phyloP scores from a whole-genome alignment of 2,888 invertebrate species.

The Scaptomyza reducta region DNA sequence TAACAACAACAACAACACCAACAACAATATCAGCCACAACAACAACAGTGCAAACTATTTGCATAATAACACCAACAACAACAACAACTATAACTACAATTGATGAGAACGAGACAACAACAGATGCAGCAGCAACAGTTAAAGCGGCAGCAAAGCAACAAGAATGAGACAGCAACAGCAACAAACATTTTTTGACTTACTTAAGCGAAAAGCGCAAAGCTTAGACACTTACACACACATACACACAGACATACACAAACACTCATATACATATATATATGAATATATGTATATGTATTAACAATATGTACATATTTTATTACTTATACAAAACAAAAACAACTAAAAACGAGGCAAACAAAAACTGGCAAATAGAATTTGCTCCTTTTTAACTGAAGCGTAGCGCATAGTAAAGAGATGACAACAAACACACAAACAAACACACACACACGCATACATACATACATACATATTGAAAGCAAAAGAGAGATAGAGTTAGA shows the following conservation, averaged over 20 bases:
- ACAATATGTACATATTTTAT: slow-evolving; percentile 76
- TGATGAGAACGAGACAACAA: slow-evolving; percentile 50
- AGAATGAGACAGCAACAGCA: slow-evolving; percentile 54
- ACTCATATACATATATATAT: not conserved
- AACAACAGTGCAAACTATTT: slow-evolving; percentile 37
- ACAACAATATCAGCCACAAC: slow-evolving; percentile 44
- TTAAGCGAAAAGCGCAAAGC: slow-evolving; percentile 60
- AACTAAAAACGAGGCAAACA: slow-evolving; percentile 72
- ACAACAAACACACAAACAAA: slow-evolving; percentile 4
- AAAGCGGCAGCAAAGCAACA: slow-evolving; percentile 18
- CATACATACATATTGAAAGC: slow-evolving; percentile 27
- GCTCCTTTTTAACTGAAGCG: slow-evolving; percentile 50
- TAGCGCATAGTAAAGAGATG: slow-evolving; percentile 45
- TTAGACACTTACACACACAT: slow-evolving; percentile 35
- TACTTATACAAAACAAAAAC: slow-evolving; percentile 59
- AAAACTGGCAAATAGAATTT: slow-evolving; percentile 55
- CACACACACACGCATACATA: slow-evolving; percentile 18
- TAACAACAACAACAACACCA: slow-evolving; percentile 63
- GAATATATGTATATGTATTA: slow-evolving; percentile 35
- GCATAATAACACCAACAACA: slow-evolving; percentile 27
- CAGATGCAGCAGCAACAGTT: slow-evolving; percentile 15
- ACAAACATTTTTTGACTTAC: slow-evolving; percentile 72
- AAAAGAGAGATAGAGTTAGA: slow-evolving; percentile 8
- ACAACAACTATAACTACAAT: slow-evolving; percentile 61
- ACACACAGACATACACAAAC: not conserved